Evolutionary conservation across 2,113 vertebrate species (phyloP).

Genomic region (Macaca nemestrina): DNA sequence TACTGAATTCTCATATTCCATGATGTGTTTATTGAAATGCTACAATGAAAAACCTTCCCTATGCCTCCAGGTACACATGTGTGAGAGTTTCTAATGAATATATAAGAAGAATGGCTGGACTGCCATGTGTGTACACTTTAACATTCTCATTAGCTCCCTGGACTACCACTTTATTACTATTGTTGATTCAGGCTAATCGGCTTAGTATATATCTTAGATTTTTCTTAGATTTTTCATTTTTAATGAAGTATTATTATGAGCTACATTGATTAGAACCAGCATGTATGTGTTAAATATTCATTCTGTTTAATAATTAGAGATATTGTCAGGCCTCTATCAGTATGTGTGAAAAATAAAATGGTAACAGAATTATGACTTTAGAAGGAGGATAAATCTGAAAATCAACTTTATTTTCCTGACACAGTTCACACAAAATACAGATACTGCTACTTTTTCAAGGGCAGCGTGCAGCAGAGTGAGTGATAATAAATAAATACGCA

Average conservation of each 20-base stretch:
- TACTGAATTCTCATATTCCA: background rate
- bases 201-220: background rate
- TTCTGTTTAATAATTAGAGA: background rate
- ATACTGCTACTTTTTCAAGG: background rate
- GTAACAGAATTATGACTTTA: background rate
- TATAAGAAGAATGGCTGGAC: background rate
- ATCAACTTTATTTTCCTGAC: background rate
- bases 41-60: background rate
- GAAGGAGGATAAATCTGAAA: background rate
- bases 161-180: background rate
- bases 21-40: background rate
- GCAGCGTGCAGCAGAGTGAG: too few relatives aligned
- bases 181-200: background rate
- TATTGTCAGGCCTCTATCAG: background rate
- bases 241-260: background rate
- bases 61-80: background rate
- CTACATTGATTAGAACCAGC: background rate
- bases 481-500: background rate
- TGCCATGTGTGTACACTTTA: background rate
- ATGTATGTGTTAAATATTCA: background rate
- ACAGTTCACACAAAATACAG: background rate
- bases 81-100: background rate
- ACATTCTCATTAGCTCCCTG: background rate
- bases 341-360: background rate
- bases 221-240: background rate